phyloP scores from a whole-genome alignment of 2,888 invertebrate species.

The Eilema griseolum region DNA sequence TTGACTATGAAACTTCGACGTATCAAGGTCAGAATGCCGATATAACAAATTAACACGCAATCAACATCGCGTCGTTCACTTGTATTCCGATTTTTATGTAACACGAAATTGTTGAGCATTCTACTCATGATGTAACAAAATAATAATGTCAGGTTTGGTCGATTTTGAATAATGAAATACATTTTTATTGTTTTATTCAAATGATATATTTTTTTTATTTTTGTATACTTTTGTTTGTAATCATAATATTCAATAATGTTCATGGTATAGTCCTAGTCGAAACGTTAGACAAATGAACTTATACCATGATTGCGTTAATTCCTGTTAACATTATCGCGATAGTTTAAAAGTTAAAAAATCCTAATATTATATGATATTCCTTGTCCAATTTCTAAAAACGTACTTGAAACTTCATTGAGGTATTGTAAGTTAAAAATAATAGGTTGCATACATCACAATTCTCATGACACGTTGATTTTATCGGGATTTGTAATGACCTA shows the following conservation, averaged over 20 bases:
- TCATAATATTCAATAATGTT: too few relatives aligned
- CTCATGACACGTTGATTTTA: neutral
- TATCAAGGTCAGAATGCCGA: slow-evolving; percentile 56
- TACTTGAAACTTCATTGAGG: neutral
- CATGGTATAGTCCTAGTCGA: too few relatives aligned
- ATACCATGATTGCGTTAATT: too few relatives aligned
- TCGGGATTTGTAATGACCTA: neutral
- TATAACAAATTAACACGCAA: slow-evolving; percentile 2
- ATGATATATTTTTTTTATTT: neutral
- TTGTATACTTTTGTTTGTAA: neutral
- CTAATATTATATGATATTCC: too few relatives aligned
- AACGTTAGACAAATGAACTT: too few relatives aligned
- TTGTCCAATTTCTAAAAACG: neutral
- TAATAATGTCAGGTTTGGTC: neutral
- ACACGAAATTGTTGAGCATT: neutral
- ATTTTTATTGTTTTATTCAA: neutral
- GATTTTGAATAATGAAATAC: neutral
- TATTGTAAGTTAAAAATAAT: neutral
- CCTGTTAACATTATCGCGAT: too few relatives aligned
- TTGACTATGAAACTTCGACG: slow-evolving; percentile 61
- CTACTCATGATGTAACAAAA: neutral
- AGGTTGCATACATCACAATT: neutral
- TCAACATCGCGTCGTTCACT: slow-evolving; percentile 2
- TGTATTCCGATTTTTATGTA: neutral
- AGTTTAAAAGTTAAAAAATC: too few relatives aligned